Percentiles rank a stretch among this genome's conserved stretches.
phyloP scores from a whole-genome alignment of 2,888 invertebrate genomes.

The Hyppa rectilinea region DNA sequence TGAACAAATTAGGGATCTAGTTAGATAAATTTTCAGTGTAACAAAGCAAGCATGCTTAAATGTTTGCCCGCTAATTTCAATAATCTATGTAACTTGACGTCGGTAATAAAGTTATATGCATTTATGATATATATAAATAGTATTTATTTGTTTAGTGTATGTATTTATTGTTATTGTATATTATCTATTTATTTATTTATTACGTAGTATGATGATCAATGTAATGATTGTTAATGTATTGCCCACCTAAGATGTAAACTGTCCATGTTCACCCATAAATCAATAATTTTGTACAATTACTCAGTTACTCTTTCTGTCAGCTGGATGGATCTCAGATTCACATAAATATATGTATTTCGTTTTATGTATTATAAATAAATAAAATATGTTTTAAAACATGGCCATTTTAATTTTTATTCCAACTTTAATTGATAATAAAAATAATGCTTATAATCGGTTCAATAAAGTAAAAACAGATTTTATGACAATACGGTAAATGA shows the following conservation, averaged over 20 bases:
- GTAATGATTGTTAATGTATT: slow-evolving; percentile 29
- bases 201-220: slow-evolving; percentile 29
- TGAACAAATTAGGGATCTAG: neutral
- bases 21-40: neutral
- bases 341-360: slow-evolving; percentile 36
- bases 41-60: no score
- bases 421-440: no score
- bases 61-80: slow-evolving; percentile 7
- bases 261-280: neutral
- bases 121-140: slow-evolving; percentile 21
- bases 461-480: no score
- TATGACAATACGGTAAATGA: no score
- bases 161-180: slow-evolving; percentile 38
- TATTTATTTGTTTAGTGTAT: slow-evolving; percentile 49
- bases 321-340: slow-evolving; percentile 56
- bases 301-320: slow-evolving; percentile 48
- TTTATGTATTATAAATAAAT: slow-evolving; percentile 47
- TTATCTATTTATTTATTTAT: slow-evolving; percentile 21
- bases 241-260: slow-evolving; percentile 39
- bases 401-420: slow-evolving; percentile 1
- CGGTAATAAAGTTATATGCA: no score
- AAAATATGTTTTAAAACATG: slow-evolving; percentile 27
- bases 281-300: slow-evolving; percentile 9
- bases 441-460: no score
- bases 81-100: neutral